A percentile compares a stretch with the other conserved stretches of the same genome.
Evolutionary conservation across 53 echinoderm and acorn worm species (phyloP).

Genomic region (Paelopatides confundens): DNA sequence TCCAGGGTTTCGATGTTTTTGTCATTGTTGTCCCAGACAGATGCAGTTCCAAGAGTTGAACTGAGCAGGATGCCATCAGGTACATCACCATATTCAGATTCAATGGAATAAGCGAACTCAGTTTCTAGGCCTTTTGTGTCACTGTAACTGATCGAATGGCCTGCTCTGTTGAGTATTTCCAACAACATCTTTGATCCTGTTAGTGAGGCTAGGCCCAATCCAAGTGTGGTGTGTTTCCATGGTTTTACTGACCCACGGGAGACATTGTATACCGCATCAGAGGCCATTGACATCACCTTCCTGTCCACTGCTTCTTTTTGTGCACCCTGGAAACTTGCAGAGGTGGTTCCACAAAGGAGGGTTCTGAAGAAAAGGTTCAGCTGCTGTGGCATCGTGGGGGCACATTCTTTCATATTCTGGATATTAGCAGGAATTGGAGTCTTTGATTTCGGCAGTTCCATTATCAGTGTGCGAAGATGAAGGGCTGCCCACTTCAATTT

Average conservation of each 20-base stretch:
- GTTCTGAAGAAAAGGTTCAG: slow-evolving; percentile 65
- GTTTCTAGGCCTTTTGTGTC: slow-evolving; percentile 67
- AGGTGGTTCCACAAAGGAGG: slow-evolving; percentile 50
- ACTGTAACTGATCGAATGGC: slow-evolving; percentile 65
- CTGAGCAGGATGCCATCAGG: slow-evolving; percentile 65
- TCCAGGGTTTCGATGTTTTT: slow-evolving; percentile 73
- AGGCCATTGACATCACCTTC: slow-evolving; percentile 72
- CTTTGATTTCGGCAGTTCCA: slow-evolving; percentile 57
- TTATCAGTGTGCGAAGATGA: slow-evolving; percentile 67
- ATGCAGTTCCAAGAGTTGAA: slow-evolving; percentile 54
- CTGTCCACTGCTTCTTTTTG: slow-evolving; percentile 54
- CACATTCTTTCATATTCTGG: slow-evolving; percentile 61
- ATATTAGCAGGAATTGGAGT: slow-evolving; percentile 65
- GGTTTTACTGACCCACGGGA: slow-evolving; percentile 67
- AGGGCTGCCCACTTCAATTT: slow-evolving; percentile 68
- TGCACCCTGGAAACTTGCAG: neutral
- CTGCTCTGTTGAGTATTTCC: slow-evolving; percentile 66
- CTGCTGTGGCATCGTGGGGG: slow-evolving; percentile 62
- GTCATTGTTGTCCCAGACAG: slow-evolving; percentile 76
- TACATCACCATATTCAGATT: slow-evolving; percentile 11
- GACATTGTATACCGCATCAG: slow-evolving; percentile 72
- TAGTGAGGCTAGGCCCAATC: slow-evolving; percentile 68
- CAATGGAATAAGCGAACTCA: slow-evolving; percentile 69
- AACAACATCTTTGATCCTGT: slow-evolving; percentile 69
- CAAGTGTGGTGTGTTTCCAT: slow-evolving; percentile 74